Evolutionary conservation across 2,113 vertebrate species (phyloP).

Genomic region (Apteryx owenii): DNA sequence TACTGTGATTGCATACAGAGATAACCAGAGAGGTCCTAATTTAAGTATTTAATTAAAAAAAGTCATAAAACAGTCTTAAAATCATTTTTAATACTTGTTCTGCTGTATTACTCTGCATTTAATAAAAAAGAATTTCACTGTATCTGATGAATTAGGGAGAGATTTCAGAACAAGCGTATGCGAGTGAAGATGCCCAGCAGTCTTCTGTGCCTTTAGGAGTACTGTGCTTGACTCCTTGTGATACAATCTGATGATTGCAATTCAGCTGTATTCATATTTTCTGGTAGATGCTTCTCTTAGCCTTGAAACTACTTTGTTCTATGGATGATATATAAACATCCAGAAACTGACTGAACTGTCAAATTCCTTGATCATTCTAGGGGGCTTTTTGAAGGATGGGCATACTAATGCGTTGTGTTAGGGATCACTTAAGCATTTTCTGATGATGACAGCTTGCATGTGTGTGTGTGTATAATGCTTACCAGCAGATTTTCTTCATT

Average conservation of each 20-base stretch:
- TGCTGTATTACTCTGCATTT: neutral
- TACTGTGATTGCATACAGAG: neutral
- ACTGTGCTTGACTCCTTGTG: neutral
- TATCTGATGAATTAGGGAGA: neutral
- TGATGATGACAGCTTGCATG: neutral
- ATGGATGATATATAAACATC: neutral
- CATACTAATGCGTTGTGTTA: neutral
- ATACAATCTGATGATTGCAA: neutral
- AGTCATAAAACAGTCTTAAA: neutral
- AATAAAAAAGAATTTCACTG: neutral
- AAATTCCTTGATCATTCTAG: neutral
- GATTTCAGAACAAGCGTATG: accelerated
- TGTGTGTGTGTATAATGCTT: slow-evolving; percentile 32
- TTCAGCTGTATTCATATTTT: neutral
- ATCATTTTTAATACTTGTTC: neutral
- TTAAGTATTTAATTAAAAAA: neutral
- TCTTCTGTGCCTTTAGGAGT: neutral
- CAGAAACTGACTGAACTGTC: neutral
- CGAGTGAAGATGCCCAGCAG: neutral
- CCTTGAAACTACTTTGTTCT: neutral
- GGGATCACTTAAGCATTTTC: slow-evolving; percentile 22
- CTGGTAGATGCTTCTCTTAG: slow-evolving; percentile 7
- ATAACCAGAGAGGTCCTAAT: neutral
- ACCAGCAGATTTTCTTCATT: slow-evolving; percentile 14
- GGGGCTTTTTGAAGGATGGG: slow-evolving; percentile 11